phyloP scores from a whole-genome alignment of 2,113 vertebrate genomes.

The Tenebrosternarchus preto region DNA sequence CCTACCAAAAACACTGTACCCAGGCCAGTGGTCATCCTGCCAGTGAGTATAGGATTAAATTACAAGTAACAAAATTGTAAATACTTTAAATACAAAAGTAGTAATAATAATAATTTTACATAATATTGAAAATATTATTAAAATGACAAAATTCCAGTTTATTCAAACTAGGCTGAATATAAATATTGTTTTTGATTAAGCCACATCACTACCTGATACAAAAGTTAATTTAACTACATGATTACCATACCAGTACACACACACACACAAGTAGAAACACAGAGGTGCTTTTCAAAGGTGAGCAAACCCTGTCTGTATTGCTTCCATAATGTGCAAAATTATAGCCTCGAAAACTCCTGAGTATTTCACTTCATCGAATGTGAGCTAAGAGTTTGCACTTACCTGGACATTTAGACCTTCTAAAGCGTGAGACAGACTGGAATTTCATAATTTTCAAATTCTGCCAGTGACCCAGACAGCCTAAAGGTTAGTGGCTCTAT shows the following conservation, averaged over 20 bases:
- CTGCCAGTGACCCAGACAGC: neutral
- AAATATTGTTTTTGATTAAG: no score
- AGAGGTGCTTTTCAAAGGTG: no score
- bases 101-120: neutral
- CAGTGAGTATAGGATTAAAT: neutral
- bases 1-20: neutral
- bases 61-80: neutral
- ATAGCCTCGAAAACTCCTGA: no score
- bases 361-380: no score
- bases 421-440: neutral
- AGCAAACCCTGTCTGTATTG: no score
- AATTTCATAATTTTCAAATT: slow-evolving; percentile 1
- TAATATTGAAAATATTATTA: no score
- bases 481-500: neutral
- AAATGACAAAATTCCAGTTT: no score
- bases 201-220: neutral
- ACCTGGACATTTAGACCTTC: neutral
- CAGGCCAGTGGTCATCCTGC: no score
- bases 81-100: neutral
- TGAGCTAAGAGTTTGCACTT: neutral
- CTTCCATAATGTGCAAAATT: no score
- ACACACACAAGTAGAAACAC: no score
- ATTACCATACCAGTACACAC: neutral
- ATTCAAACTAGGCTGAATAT: neutral
- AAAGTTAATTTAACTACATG: neutral